phyloP scores from a whole-genome alignment of 2,797 vertebrate genomes.

The Channa striata region DNA sequence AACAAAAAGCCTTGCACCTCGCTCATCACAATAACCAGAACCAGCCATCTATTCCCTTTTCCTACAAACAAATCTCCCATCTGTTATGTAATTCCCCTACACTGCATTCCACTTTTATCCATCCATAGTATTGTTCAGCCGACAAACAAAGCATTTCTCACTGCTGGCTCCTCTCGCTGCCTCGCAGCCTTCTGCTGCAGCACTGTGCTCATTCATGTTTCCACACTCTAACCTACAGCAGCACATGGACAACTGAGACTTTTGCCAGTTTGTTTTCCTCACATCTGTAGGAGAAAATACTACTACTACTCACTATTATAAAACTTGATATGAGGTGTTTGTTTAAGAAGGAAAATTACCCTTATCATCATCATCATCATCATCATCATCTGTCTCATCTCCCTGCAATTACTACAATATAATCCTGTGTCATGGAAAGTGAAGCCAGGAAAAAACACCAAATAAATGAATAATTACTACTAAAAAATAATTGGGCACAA shows the following conservation, averaged over 20 bases:
- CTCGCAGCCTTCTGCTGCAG: slow-evolving; percentile 17
- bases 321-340: background rate
- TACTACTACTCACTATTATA: no score
- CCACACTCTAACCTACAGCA: background rate
- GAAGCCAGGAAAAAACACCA: background rate
- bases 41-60: background rate
- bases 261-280: background rate
- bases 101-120: slow-evolving; percentile 19
- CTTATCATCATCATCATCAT: no score
- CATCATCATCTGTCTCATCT: no score
- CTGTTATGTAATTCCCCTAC: slow-evolving; percentile 53
- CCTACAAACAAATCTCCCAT: slow-evolving; percentile 25
- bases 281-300: background rate
- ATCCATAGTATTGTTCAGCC: slow-evolving; percentile 8
- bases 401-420: no score
- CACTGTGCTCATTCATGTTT: slow-evolving; percentile 8
- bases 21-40: background rate
- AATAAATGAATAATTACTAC: background rate
- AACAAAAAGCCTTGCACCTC: slow-evolving; percentile 14
- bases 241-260: background rate
- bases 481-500: no score
- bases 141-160: slow-evolving; percentile 38
- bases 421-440: background rate
- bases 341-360: background rate
- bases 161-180: slow-evolving; percentile 21